Evolutionary conservation across 1,140 invertebrate species (phyloP), one percentile per base, ranked within the genome.

Genomic region (Meloidogyne floridensis): DNA sequence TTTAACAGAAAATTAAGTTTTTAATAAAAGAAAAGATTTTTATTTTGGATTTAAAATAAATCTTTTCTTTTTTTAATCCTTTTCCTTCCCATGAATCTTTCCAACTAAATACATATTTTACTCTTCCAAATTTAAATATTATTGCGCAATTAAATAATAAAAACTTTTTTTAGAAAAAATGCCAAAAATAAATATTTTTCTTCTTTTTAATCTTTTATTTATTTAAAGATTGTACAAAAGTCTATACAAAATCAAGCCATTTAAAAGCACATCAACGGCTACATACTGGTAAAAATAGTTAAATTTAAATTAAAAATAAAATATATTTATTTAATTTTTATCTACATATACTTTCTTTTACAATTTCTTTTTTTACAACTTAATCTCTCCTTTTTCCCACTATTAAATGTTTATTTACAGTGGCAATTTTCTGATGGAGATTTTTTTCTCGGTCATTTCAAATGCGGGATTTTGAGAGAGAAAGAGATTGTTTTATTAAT

Each of bases 191-290:
- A 47, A 47, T 47, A 47, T 47, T 47, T 6, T 6, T 47, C 7
- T 47, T 8, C 47, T 47, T 47, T 0, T 47, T 47, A 47, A 47
- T 47, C 47, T 65, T n/a, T n/a, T 6, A 6, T 65, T n/a, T n/a
- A n/a, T 56, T 87, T 88, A 70, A 92, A 95, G 96, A 96, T 88
- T 98, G 97, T 91, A 94, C 94, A 87, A 98, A 98, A 92, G 96
- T 98, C 70, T 98, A 98, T 91, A 98, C 96, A 72, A 98, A 98
- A 93, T 97, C 95, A 91, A 98, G 96, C 84, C 97, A 98, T 91
- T 92, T 98, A 11, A 98, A 98, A 92, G 96, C 96, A 78, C 97
- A 98, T 92, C 95, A 98, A 91, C 93, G 97, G 90, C 96, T 97
- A 91, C 96, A 98, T 90, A 98, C 96, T 92, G 96, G 96, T 98